Evolutionary conservation across 2,113 vertebrate genomes (phyloP), one percentile per base, ranked within the genome.

Genomic region (Isichthys henryi): DNA sequence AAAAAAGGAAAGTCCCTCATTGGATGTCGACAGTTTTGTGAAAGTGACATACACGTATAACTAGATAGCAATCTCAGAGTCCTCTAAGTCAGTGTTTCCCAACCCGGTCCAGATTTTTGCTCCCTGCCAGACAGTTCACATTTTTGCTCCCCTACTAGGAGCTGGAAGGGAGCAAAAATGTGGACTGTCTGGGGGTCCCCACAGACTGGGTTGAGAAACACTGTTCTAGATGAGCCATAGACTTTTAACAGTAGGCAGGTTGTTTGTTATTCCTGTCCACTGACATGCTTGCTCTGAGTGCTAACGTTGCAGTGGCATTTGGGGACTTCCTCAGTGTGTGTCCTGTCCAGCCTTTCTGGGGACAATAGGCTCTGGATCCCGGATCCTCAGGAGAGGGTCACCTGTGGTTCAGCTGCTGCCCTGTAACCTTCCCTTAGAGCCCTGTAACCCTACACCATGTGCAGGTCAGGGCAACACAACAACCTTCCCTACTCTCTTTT

Each of bases 361-460:
- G 39, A 88, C 66, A 87, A 88, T 89, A 35, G 70, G 87, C 66
- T 43, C 84, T 39, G 31, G 56, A 49, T 50, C 15, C 88, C 89
- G 87, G 89, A 74, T 84, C 62, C 66, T 87, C 21, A 80, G 77
- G 43, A 91, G 70, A 87, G 82, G 80, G 74, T 90, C 90, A 90
- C 50, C 66, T 70, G 17, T 21, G 49, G 88, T 90, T 91, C 90
- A 45, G 50, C 90, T 92, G 90, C 89, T 86, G 8, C 35, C 87
- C 89, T 87, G 87, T 56, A 91, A 91, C 90, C 90, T 90, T 89
- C 88, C 85, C 86, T 87, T 77, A 27, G 8, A 1, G 27, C 62
- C n/a, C 84, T 90, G 86, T 91, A 90, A 93, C 83, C 39, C 91
- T 77, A 89, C 89, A 70, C 89, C 66, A 3, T 48, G 83, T 49